Evolutionary conservation across 2,113 vertebrate genomes (phyloP), one percentile per base, ranked within the genome.

Genomic region (Cyanoderma ruficeps): DNA sequence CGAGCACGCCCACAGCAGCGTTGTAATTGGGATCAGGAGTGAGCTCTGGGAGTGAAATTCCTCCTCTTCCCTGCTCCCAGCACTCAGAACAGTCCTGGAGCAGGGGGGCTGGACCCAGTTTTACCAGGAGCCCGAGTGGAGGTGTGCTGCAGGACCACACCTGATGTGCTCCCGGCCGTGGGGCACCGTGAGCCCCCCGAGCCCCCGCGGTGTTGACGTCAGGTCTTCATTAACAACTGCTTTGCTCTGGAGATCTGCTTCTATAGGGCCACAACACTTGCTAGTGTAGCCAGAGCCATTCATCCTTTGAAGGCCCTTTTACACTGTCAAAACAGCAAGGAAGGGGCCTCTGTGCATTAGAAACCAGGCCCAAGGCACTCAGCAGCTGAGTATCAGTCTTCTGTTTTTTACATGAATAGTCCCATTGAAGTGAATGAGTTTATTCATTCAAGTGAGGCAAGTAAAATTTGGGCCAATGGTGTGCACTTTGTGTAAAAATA

Each of bases 391-490:
- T 92, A 96, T 96, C 94, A 90, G 88, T 78, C 93, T 86, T 96
- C 96, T 97, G 96, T 92, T 92, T 96, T 93, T 90, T 92, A 89
- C 88, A 96, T 97, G 96, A 97, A 96, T 96, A 96, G 96, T 96
- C 85, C 79, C 76, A 96, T 95, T 97, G 96, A 96, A 92, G 72
- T 96, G 94, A 96, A 96, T 96, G 96, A 90, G 89, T 96, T 96
- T 95, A 94, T 96, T 97, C 92, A 96, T 94, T 90, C 86, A 93
- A 97, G 83, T 77, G 94, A 97, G 89, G 93, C 92, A 95, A 97
- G 96, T 89, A 94, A 94, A 95, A 97, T 97, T 95, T 96, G 96
- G 96, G 93, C 93, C 96, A 92, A 89, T 65, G 96, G 92, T 96
- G 95, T 79, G 86, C 90, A 93, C 96, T 96, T 95, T 95, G 96